Evolutionary conservation across 2,113 vertebrate species (phyloP).

Genomic region (Sapayoa aenigma): DNA sequence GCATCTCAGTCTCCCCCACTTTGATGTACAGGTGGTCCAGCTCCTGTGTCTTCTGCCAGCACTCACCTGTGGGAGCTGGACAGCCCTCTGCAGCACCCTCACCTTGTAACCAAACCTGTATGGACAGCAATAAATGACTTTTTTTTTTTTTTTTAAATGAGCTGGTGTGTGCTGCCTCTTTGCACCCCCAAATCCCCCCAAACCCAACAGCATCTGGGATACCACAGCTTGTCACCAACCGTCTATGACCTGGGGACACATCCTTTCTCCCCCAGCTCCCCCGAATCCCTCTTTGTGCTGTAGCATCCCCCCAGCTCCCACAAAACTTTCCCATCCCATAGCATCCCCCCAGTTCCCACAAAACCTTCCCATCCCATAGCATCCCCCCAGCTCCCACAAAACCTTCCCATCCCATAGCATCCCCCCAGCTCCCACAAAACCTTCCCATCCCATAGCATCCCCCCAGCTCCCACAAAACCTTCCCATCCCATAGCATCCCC

Average conservation of each 20-base stretch:
- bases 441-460: too few species aligned
- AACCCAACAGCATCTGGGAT: accelerated
- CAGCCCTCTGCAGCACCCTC: background rate
- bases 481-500: too few species aligned
- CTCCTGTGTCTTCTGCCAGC: background rate
- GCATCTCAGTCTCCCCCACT: background rate
- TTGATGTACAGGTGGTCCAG: accelerated
- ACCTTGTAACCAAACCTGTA: background rate
- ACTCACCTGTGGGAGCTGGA: background rate
- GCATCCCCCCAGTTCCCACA: background rate
- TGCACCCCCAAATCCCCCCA: background rate
- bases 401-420: accelerated
- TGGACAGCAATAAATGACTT: background rate
- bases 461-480: too few species aligned
- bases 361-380: background rate
- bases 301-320: background rate
- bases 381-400: background rate
- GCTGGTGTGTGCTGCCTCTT: background rate
- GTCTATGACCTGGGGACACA: background rate
- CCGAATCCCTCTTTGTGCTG: background rate
- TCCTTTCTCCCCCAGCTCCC: background rate
- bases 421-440: too few species aligned
- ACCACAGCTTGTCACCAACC: background rate
- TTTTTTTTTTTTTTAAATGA: background rate
- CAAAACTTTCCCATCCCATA: background rate